phyloP scores from a whole-genome alignment of 2,113 vertebrate genomes.

The Oreochromis niloticus region DNA sequence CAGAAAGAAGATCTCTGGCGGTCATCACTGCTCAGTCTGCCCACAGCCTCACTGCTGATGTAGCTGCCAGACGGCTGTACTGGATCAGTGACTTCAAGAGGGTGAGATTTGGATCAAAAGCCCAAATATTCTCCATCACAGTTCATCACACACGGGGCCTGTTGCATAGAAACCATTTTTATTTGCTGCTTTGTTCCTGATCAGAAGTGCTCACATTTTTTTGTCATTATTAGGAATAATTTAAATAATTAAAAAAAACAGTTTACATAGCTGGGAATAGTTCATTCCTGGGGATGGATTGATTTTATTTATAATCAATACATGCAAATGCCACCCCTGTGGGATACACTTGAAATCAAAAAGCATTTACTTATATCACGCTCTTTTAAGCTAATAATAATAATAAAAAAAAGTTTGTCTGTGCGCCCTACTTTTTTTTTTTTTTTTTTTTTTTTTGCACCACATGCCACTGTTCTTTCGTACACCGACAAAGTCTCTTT shows the following conservation, averaged over 20 bases:
- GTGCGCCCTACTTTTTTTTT: accelerated
- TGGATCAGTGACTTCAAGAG: slow-evolving; percentile 86
- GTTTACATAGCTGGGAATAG: neutral
- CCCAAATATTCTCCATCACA: neutral
- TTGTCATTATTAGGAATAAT: neutral
- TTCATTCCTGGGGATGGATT: neutral
- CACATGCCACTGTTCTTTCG: neutral
- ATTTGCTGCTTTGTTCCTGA: neutral
- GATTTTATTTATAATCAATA: neutral
- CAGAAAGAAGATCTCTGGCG: slow-evolving; percentile 62
- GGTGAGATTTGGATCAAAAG: slow-evolving; percentile 53
- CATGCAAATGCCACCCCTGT: neutral
- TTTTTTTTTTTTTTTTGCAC: accelerated
- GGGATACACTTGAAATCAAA: neutral
- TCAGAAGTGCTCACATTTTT: neutral
- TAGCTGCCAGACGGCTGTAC: slow-evolving; percentile 76
- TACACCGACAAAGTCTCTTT: neutral
- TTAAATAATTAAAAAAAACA: neutral
- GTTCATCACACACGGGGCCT: neutral
- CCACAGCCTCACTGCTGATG: slow-evolving; percentile 77
- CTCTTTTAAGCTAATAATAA: neutral
- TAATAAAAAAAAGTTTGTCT: too few relatives aligned
- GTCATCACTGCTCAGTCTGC: slow-evolving; percentile 77
- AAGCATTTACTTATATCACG: neutral
- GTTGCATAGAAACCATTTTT: neutral